Conservation (phyloP, 1,140 invertebrate species). For the Drosophila guanche region DNA sequence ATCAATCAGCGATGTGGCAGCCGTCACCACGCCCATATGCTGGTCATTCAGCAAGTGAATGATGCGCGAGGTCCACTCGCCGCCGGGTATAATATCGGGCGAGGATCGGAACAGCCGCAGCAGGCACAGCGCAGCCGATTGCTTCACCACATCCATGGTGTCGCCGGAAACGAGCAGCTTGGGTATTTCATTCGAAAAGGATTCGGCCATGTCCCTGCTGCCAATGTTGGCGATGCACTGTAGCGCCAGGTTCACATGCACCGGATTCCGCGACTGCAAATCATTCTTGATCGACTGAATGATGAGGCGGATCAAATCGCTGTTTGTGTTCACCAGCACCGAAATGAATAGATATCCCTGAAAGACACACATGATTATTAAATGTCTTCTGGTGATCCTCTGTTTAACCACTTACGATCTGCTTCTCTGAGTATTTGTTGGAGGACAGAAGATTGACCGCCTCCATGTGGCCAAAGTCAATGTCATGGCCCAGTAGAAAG, state of each 20-base stretch:
- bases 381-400: constrained; percentile 10
- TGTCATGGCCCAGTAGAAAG: constrained; percentile 99
- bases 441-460: constrained; percentile 99
- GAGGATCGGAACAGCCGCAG: constrained; percentile 96
- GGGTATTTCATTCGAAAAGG: constrained; percentile 98
- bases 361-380: constrained; percentile 53
- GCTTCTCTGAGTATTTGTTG: constrained; percentile 99
- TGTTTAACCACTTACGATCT: constrained; percentile 93
- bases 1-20: constrained; percentile 98
- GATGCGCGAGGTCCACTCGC: constrained; percentile 99
- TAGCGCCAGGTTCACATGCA: constrained; percentile 99
- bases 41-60: constrained; percentile 99
- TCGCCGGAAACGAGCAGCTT: constrained; percentile 99
- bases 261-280: constrained; percentile 97
- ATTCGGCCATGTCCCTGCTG: constrained; percentile 99
- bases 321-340: constrained; percentile 99
- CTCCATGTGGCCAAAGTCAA: constrained; percentile 99
- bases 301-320: constrained; percentile 99
- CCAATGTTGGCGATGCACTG: constrained; percentile 99
- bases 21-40: constrained; percentile 99
- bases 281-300: constrained; percentile 99
- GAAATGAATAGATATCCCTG: constrained; percentile 99
- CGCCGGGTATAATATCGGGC: constrained; percentile 97
- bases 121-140: constrained; percentile 98
- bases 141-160: constrained; percentile 99